Percentiles rank a stretch among this genome's conserved stretches.
Conservation (phyloP, 2,888 invertebrate genomes). For the Xanthorhoe designata region DNA sequence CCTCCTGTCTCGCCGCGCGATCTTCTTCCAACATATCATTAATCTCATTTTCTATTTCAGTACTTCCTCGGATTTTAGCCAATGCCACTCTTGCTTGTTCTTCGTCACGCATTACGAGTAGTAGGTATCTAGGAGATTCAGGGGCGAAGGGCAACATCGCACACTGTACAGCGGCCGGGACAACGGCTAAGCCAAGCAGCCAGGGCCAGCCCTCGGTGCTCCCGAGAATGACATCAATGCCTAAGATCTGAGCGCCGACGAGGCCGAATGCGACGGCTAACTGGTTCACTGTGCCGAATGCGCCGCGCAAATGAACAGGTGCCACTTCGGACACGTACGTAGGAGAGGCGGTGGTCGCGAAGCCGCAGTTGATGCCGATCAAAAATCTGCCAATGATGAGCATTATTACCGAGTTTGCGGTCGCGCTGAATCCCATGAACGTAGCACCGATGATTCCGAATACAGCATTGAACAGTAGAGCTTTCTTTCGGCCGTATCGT, state of each 20-base stretch:
- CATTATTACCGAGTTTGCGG: conserved; percentile 88
- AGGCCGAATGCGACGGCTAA: conserved; percentile 79
- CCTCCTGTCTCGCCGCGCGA: conserved; percentile 71
- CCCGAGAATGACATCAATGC: conserved; percentile 78
- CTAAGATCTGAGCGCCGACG: conserved; percentile 75
- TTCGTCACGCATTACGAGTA: conserved; percentile 72
- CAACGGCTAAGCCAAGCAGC: conserved; percentile 74
- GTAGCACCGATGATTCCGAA: conserved; percentile 88
- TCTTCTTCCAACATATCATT: conserved; percentile 81
- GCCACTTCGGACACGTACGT: conserved; percentile 82
- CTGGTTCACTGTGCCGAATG: conserved; percentile 81
- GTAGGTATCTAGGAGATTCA: conserved; percentile 77
- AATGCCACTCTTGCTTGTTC: conserved; percentile 69
- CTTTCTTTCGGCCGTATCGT: conserved; percentile 88
- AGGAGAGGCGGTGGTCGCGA: conserved; percentile 81
- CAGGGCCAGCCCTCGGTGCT: conserved; percentile 79
- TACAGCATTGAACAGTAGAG: conserved; percentile 87
- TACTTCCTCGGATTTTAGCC: conserved; percentile 67
- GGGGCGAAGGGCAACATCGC: conserved; percentile 74
- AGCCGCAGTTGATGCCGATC: conserved; percentile 91
- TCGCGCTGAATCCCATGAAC: conserved; percentile 88
- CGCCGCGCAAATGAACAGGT: conserved; percentile 74
- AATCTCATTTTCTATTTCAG: conserved; percentile 77
- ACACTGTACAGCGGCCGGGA: conserved; percentile 74
- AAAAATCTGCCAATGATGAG: conserved; percentile 90